Conservation (phyloP, 2,888 invertebrate genomes). For the Bedellia somnulentella region DNA sequence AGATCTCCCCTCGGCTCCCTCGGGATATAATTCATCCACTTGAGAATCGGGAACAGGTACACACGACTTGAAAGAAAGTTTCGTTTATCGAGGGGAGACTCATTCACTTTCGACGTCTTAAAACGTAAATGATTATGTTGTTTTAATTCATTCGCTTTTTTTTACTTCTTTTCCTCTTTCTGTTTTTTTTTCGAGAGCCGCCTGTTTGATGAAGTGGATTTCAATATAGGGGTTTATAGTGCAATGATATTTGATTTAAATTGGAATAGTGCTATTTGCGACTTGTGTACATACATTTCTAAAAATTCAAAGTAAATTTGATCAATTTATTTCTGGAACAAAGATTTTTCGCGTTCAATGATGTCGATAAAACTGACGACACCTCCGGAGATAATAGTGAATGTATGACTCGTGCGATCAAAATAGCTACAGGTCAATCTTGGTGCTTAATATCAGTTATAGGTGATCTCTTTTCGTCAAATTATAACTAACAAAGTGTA, state of each 20-base stretch:
- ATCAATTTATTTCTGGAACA: no score
- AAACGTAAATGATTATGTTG: slow-evolving; percentile 58
- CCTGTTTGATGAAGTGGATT: slow-evolving; percentile 51
- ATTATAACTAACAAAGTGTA: no score
- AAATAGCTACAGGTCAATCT: no score
- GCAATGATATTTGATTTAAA: slow-evolving; percentile 8
- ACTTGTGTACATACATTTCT: no score
- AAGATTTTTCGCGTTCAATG: no score
- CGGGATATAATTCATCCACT: slow-evolving; percentile 57
- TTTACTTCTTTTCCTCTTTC: slow-evolving; percentile 38
- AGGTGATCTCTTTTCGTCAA: no score
- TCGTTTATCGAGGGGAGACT: slow-evolving; percentile 47
- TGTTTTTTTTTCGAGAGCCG: slow-evolving; percentile 44
- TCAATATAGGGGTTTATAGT: slow-evolving; percentile 24
- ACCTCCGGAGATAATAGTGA: no score
- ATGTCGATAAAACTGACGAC: no score
- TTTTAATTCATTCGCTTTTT: slow-evolving; percentile 58
- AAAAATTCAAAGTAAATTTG: no score
- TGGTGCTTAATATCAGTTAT: no score
- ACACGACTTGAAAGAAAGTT: slow-evolving; percentile 57
- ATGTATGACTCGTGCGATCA: no score
- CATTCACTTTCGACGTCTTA: slow-evolving; percentile 40
- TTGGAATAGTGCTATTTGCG: no score
- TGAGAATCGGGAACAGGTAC: slow-evolving; percentile 53
- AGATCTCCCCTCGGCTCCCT: slow-evolving; percentile 41